Conservation (phyloP, 2,113 vertebrate species). For the Pelodiscus sinensis region DNA sequence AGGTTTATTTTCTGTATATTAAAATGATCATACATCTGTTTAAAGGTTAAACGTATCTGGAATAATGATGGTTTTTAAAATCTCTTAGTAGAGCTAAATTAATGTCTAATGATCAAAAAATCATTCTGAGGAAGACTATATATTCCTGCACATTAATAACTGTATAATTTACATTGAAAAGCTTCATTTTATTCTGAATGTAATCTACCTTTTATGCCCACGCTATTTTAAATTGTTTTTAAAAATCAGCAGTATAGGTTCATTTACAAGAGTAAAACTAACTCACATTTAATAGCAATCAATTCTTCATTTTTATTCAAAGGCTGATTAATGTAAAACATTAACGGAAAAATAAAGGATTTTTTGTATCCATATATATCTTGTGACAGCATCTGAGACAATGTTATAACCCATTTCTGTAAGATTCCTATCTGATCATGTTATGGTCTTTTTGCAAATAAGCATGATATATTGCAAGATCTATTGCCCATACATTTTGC, state of each 20-base stretch:
- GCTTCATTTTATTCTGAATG: neutral
- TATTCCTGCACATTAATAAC: neutral
- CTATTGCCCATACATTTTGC: neutral
- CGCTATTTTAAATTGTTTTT: neutral
- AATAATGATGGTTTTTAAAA: neutral
- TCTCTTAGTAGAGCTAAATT: neutral
- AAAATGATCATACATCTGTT: neutral
- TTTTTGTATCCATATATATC: neutral
- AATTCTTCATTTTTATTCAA: neutral
- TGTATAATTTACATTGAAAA: neutral
- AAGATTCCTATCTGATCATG: neutral
- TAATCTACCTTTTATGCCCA: neutral
- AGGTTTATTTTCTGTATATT: neutral
- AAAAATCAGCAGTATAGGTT: neutral
- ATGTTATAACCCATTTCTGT: neutral
- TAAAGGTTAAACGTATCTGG: neutral
- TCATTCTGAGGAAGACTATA: neutral
- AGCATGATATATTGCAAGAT: neutral
- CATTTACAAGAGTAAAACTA: slow-evolving; percentile 1
- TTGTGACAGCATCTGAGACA: neutral
- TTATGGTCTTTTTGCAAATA: neutral
- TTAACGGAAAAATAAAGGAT: neutral
- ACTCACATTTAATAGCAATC: neutral
- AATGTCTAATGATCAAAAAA: neutral
- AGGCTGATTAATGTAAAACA: neutral